A percentile compares a stretch with the other conserved stretches of the same genome.
phyloP scores from a whole-genome alignment of 1,140 invertebrate species.

The Scaptomyza graminum region DNA sequence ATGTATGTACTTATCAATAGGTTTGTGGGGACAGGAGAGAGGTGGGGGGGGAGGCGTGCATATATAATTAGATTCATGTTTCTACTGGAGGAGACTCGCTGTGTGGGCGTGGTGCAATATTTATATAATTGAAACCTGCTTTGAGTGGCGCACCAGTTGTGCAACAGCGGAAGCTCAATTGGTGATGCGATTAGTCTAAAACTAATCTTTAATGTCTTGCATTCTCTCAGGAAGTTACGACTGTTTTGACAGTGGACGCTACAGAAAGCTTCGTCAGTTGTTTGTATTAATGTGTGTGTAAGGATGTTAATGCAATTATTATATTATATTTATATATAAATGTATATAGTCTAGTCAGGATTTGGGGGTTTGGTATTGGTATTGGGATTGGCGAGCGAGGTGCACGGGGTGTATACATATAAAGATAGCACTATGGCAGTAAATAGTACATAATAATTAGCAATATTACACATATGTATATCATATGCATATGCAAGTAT shows the following conservation, averaged over 20 bases:
- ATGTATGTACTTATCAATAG: constrained; percentile 41
- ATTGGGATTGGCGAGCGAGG: constrained; percentile 53
- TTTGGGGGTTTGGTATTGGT: constrained; percentile 17
- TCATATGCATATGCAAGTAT: constrained; percentile 40
- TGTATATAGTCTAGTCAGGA: constrained; percentile 45
- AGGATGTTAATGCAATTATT: constrained; percentile 22
- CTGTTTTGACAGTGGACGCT: constrained; percentile 30
- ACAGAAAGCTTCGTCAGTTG: constrained; percentile 41
- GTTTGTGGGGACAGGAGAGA: constrained; percentile 19
- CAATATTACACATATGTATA: constrained; percentile 64
- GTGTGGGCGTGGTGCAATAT: constrained; percentile 6
- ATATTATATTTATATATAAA: constrained; percentile 24
- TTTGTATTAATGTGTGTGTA: constrained; percentile 21
- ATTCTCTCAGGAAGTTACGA: constrained; percentile 27
- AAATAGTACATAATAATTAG: constrained; percentile 77
- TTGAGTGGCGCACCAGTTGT: constrained; percentile 11
- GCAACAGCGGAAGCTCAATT: constrained; percentile 27
- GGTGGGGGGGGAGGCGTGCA: background rate
- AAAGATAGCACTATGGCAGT: constrained; percentile 71
- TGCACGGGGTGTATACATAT: constrained; percentile 53
- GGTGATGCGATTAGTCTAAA: background rate
- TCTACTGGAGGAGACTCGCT: background rate
- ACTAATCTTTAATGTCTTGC: constrained; percentile 2
- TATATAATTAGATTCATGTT: constrained; percentile 24
- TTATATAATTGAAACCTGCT: constrained; percentile 49